A percentile compares a stretch with the other conserved stretches of the same genome.
phyloP scores from a whole-genome alignment of 37 sponge, comb jelly and placozoan genomes.

The Aplysina aerophoba region DNA sequence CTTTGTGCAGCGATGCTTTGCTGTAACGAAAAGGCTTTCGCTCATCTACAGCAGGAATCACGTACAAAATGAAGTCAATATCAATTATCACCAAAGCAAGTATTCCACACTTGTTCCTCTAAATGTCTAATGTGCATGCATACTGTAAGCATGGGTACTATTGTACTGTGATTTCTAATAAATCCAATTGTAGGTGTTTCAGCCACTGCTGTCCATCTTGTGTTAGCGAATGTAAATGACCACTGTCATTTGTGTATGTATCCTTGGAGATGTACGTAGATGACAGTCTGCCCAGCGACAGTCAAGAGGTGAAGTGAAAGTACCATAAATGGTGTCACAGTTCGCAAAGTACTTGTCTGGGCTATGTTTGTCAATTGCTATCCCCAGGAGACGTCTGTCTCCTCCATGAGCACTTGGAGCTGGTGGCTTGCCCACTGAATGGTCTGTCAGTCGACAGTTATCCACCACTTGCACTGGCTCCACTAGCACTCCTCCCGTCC shows the following conservation, averaged over 20 bases:
- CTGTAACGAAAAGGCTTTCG: too few species aligned
- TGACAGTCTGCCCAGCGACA: constrained; percentile 24
- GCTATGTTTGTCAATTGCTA: constrained; percentile 23
- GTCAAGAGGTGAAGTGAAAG: background rate
- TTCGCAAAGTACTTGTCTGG: background rate
- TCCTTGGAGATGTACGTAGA: too few species aligned
- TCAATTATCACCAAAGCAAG: too few species aligned
- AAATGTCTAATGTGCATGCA: too few species aligned
- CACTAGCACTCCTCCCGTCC: constrained; percentile 28
- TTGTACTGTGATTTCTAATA: too few species aligned
- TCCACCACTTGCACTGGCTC: constrained; percentile 31
- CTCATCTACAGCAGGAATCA: too few species aligned
- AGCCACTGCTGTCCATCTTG: too few species aligned
- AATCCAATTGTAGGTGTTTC: too few species aligned
- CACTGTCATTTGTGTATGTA: constrained; percentile 3
- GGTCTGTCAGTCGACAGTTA: background rate
- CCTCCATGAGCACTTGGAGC: constrained; percentile 23
- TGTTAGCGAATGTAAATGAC: constrained; percentile 16
- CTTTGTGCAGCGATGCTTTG: too few species aligned
- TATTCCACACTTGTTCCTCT: too few species aligned
- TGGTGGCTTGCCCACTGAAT: background rate
- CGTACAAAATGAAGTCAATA: too few species aligned
- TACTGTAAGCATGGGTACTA: too few species aligned
- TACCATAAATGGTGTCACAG: background rate
- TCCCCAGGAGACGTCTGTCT: constrained; percentile 7